These are phyloP conservation scores for Hybognathus amarus DNA, from an alignment of 2,797 vertebrate genomes.

Conservation along the genomic window DNA sequence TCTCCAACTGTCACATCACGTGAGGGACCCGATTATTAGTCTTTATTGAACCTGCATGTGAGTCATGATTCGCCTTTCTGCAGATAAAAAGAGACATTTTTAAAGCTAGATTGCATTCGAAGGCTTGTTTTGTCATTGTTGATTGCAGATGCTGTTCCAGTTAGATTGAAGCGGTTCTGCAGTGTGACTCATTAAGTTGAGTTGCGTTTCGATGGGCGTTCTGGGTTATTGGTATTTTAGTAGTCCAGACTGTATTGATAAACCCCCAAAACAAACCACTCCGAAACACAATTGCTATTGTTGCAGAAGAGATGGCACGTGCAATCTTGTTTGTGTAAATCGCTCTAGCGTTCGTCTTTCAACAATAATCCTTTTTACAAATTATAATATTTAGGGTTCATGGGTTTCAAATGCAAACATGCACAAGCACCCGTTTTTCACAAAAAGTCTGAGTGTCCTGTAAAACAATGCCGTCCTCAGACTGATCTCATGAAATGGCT, in stretches of 20 bases:
- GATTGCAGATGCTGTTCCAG: neutral
- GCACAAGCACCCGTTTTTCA: neutral
- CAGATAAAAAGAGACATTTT: neutral
- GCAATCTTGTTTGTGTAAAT: neutral
- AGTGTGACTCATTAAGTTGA: neutral
- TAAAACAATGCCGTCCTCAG: neutral
- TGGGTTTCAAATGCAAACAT: neutral
- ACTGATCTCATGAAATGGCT: too few species aligned
- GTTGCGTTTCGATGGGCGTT: neutral
- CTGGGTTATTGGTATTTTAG: neutral
- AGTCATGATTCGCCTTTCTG: neutral
- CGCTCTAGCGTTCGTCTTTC: too few species aligned
- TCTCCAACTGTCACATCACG: neutral
- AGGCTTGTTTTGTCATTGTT: neutral
- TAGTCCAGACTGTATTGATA: neutral
- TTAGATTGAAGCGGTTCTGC: neutral
- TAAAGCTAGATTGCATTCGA: neutral
- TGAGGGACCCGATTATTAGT: neutral
- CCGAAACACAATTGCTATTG: neutral
- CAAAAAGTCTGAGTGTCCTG: neutral
- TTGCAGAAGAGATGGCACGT: neutral
- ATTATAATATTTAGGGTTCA: neutral
- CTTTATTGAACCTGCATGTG: conserved; percentile 2
- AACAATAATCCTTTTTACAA: neutral
- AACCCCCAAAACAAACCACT: neutral